Conservation (phyloP, 2,797 vertebrate species). For the Artibeus lituratus region DNA sequence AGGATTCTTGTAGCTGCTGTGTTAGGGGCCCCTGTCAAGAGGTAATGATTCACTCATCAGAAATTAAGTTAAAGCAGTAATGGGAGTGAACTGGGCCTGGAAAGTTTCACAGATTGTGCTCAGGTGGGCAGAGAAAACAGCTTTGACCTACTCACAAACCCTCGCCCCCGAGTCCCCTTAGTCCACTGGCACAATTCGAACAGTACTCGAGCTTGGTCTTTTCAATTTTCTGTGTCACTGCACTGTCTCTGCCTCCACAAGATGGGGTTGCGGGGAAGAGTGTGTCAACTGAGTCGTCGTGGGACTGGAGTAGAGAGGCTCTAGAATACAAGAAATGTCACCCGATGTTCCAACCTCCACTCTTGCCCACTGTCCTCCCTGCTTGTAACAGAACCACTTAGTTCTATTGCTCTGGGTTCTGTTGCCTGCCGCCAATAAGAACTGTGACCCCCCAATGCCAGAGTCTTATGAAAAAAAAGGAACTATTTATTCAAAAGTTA, state of each 20-base stretch:
- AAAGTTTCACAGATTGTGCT: background rate
- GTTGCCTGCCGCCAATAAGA: too few species aligned
- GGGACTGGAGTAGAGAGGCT: background rate
- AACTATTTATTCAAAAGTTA: too few species aligned
- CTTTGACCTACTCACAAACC: background rate
- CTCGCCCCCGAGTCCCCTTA: background rate
- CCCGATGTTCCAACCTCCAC: background rate
- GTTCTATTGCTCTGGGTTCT: too few species aligned
- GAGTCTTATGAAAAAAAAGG: too few species aligned
- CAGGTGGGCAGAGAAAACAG: background rate
- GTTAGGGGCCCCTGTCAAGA: background rate
- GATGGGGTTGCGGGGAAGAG: background rate
- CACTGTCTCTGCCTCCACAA: background rate
- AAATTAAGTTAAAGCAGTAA: background rate
- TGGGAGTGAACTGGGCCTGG: background rate
- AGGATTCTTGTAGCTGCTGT: background rate
- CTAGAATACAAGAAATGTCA: background rate
- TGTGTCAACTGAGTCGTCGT: background rate
- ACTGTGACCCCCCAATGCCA: too few species aligned
- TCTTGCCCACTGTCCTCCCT: background rate
- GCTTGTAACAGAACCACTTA: too few species aligned
- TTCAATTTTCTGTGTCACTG: background rate
- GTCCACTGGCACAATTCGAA: background rate
- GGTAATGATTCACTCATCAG: background rate
- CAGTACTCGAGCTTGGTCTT: background rate